phyloP scores from a whole-genome alignment of 2,797 vertebrate genomes.

The Muscicapa comitata region DNA sequence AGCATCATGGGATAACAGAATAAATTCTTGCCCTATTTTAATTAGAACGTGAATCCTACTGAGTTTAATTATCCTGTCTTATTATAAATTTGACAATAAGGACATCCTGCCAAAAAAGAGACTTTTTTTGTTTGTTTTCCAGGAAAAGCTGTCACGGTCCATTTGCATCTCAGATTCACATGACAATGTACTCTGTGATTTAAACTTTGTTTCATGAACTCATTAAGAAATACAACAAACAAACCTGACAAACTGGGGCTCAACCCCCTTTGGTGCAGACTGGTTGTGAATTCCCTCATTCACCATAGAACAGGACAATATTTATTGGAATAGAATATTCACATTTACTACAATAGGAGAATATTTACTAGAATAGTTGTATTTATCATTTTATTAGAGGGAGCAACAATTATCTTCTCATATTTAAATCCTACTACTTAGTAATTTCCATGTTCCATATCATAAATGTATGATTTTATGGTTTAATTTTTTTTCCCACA shows the following conservation, averaged over 20 bases:
- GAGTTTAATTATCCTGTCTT: conserved; percentile 1
- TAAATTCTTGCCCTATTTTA: not conserved
- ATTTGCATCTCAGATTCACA: not conserved
- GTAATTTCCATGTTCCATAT: not conserved
- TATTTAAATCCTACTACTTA: not conserved
- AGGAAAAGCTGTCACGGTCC: not conserved
- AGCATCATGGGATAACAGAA: not conserved
- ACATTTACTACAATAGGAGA: not conserved
- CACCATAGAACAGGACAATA: not conserved
- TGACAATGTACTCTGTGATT: not conserved
- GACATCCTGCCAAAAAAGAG: not conserved
- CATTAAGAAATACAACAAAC: not conserved
- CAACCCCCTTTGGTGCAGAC: not conserved
- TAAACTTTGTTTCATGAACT: not conserved
- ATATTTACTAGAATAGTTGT: not conserved
- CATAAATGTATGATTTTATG: not conserved
- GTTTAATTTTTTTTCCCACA: not conserved
- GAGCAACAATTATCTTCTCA: not conserved
- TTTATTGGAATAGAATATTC: not conserved
- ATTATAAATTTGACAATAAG: not conserved
- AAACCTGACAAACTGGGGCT: not conserved
- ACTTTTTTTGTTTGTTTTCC: not conserved
- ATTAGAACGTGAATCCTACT: not conserved
- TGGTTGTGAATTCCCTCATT: fast-evolving
- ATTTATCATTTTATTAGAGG: not conserved